A percentile compares a stretch with the other conserved stretches of the same genome.
Conservation (phyloP, 2,888 invertebrate genomes). For the Euphydryas editha region DNA sequence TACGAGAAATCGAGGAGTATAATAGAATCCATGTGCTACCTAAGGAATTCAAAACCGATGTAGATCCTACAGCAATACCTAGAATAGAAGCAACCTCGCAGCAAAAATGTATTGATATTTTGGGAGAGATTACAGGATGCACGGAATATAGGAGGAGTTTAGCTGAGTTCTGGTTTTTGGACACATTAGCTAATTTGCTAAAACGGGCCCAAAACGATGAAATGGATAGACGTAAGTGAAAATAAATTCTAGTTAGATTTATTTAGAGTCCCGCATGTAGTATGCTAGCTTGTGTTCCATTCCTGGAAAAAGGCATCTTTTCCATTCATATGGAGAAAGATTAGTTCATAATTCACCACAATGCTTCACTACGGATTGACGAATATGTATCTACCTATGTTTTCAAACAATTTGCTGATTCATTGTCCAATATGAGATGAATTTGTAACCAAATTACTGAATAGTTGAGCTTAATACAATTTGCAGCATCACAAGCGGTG, state of each 20-base stretch:
- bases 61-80: constrained; percentile 65
- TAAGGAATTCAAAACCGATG: constrained; percentile 57
- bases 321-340: too few species aligned
- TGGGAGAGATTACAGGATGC: constrained; percentile 70
- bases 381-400: too few species aligned
- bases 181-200: constrained; percentile 72
- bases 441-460: background rate
- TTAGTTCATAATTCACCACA: too few species aligned
- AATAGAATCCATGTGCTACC: constrained; percentile 71
- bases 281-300: too few species aligned
- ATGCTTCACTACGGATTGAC: too few species aligned
- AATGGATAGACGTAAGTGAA: constrained; percentile 60
- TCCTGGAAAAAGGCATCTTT: too few species aligned
- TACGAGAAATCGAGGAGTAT: constrained; percentile 58
- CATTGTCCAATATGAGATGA: too few species aligned
- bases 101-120: constrained; percentile 67
- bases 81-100: constrained; percentile 61
- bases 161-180: constrained; percentile 81
- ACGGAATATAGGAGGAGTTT: constrained; percentile 65
- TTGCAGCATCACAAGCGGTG: constrained; percentile 65
- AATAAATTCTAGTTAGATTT: background rate
- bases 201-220: constrained; percentile 69
- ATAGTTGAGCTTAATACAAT: background rate
- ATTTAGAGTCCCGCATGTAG: too few species aligned
- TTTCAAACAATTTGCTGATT: too few species aligned